A percentile compares a stretch with the other conserved stretches of the same genome.
These are phyloP conservation scores for Serranus cabrilla DNA, from an alignment of 2,797 vertebrate species.

Conservation along the genomic window DNA sequence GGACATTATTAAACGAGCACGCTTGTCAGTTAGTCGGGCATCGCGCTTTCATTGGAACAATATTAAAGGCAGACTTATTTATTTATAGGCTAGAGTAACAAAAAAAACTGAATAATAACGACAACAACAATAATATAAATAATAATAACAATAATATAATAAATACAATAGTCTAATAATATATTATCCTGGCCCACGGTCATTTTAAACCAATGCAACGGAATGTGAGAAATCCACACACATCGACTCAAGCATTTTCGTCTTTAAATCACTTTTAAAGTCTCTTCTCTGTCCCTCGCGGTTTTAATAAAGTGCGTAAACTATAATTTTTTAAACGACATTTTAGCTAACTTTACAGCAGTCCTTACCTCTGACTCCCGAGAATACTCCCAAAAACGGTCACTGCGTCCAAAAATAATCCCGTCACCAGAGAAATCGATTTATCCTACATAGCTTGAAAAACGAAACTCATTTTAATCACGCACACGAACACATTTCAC, in stretches of 20 bases:
- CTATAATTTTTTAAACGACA: not conserved
- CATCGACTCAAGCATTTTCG: not conserved
- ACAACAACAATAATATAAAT: not conserved
- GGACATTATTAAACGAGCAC: not conserved
- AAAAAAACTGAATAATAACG: not conserved
- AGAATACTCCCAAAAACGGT: conserved; percentile 61
- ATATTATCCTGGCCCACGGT: rapidly evolving
- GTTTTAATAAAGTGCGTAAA: too few species aligned
- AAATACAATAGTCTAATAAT: not conserved
- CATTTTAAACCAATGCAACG: conserved; percentile 3
- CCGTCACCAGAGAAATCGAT: conserved; percentile 46
- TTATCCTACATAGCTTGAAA: conserved; percentile 33
- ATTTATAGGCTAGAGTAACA: not conserved
- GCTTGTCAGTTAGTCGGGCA: not conserved
- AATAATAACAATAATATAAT: not conserved
- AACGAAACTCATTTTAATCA: conserved; percentile 42
- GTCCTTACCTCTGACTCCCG: conserved; percentile 66
- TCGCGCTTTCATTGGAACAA: not conserved
- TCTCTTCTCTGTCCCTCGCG: not conserved
- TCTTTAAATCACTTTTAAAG: not conserved
- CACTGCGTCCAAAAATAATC: conserved; percentile 57
- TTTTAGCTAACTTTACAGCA: not conserved
- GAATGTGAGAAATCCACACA: conserved; percentile 16
- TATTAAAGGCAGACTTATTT: not conserved
- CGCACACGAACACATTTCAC: conserved; percentile 11